Evolutionary conservation across 1,140 invertebrate species (phyloP).

Genomic region (Dendrolimus punctatus): DNA sequence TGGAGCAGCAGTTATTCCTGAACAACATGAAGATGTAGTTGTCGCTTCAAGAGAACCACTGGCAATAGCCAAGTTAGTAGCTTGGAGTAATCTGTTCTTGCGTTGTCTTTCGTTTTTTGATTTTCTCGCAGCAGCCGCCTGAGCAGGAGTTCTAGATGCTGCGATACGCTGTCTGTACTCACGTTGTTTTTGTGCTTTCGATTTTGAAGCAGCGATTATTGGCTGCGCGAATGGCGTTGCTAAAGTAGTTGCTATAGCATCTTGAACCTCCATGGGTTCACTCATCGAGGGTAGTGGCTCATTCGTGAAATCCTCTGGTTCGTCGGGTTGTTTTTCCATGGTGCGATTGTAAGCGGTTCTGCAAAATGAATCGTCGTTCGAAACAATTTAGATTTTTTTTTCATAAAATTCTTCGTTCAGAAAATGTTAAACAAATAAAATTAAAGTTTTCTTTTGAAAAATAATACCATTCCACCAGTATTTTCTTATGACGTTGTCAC

Average conservation of each 20-base stretch:
- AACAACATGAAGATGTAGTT: too few species aligned
- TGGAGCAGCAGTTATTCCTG: slow-evolving; percentile 10
- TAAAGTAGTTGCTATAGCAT: slow-evolving; percentile 10
- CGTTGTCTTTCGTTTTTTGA: slow-evolving; percentile 21
- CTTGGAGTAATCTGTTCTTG: slow-evolving; percentile 23
- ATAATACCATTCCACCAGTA: too few species aligned
- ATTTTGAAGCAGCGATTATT: slow-evolving; percentile 14
- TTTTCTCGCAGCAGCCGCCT: slow-evolving; percentile 22
- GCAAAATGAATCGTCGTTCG: slow-evolving; percentile 20
- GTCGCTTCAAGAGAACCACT: slow-evolving; percentile 17
- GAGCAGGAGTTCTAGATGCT: slow-evolving; percentile 27
- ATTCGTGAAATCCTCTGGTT: slow-evolving; percentile 19
- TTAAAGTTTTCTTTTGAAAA: too few species aligned
- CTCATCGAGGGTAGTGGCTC: slow-evolving; percentile 16
- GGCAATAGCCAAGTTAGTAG: slow-evolving; percentile 22
- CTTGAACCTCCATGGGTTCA: slow-evolving; percentile 16
- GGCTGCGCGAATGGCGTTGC: too few species aligned
- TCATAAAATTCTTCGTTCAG: too few species aligned
- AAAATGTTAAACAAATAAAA: too few species aligned
- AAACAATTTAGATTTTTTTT: too few species aligned
- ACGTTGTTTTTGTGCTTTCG: slow-evolving; percentile 29
- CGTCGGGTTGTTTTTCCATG: slow-evolving; percentile 17
- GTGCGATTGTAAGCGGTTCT: slow-evolving; percentile 20
- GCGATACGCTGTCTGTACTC: slow-evolving; percentile 36
- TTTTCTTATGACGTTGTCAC: too few species aligned